A percentile compares a stretch with the other conserved stretches of the same genome.
phyloP scores from a whole-genome alignment of 2,797 vertebrate genomes.

The Octomys mimax region DNA sequence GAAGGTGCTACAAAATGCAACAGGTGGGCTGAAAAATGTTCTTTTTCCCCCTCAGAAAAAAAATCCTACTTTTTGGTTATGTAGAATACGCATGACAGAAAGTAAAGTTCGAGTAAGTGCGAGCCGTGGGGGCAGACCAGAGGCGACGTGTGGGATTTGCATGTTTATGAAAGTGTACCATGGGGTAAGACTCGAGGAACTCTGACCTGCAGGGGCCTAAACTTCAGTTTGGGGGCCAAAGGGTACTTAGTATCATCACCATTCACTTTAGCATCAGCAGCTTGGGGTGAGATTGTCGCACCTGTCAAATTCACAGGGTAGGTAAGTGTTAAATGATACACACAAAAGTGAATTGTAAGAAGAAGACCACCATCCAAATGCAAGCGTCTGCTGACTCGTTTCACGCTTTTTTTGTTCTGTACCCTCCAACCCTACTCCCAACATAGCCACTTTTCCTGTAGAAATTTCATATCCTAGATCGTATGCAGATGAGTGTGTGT shows the following conservation, averaged over 20 bases:
- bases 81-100: background rate
- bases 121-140: background rate
- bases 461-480: background rate
- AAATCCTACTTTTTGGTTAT: background rate
- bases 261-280: background rate
- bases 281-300: background rate
- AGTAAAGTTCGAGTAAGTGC: background rate
- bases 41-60: background rate
- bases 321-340: background rate
- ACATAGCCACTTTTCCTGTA: background rate
- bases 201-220: background rate
- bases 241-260: background rate
- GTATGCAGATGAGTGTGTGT: background rate
- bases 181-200: accelerated
- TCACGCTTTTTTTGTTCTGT: background rate
- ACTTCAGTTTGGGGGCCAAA: background rate
- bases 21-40: background rate
- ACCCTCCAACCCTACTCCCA: background rate
- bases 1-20: background rate
- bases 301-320: background rate
- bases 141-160: background rate
- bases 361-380: background rate
- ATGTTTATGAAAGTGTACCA: background rate
- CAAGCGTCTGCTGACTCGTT: background rate
- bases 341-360: background rate